Evolutionary conservation across 2,888 invertebrate genomes (phyloP).

Genomic region (Gortyna flavago): DNA sequence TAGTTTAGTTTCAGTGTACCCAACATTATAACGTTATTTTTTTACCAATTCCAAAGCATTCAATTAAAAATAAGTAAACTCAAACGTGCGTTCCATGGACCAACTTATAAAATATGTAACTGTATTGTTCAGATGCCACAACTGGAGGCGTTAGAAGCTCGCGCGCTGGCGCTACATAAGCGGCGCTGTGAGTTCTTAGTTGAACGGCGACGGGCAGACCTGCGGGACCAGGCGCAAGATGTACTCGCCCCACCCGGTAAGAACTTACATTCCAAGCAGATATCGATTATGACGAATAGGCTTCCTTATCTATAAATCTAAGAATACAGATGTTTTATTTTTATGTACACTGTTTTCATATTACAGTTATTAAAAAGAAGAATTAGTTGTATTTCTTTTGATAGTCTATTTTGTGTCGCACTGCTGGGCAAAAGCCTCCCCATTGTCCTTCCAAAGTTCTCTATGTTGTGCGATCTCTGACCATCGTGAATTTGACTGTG

Average conservation of each 20-base stretch:
- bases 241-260: constrained; percentile 90
- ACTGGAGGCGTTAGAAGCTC: constrained; percentile 94
- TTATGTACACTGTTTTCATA: neutral
- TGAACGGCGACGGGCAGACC: constrained; percentile 96
- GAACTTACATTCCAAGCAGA: neutral
- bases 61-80: too few relatives aligned
- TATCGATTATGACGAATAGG: neutral
- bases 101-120: neutral
- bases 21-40: too few relatives aligned
- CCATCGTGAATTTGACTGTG: too few relatives aligned
- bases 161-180: constrained; percentile 93
- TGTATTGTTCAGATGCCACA: constrained; percentile 89
- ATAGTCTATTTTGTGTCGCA: too few relatives aligned
- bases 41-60: neutral
- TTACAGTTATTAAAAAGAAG: neutral
- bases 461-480: too few relatives aligned
- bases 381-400: neutral
- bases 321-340: neutral
- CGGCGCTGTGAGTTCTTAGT: constrained; percentile 94
- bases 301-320: neutral
- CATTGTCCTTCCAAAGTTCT: too few relatives aligned
- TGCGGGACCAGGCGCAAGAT: constrained; percentile 98
- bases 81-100: neutral
- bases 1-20: too few relatives aligned
- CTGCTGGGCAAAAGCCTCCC: too few relatives aligned